Conservation (phyloP, 37 sponge, comb jelly and placozoan species). For the Bolinopsis microptera region DNA sequence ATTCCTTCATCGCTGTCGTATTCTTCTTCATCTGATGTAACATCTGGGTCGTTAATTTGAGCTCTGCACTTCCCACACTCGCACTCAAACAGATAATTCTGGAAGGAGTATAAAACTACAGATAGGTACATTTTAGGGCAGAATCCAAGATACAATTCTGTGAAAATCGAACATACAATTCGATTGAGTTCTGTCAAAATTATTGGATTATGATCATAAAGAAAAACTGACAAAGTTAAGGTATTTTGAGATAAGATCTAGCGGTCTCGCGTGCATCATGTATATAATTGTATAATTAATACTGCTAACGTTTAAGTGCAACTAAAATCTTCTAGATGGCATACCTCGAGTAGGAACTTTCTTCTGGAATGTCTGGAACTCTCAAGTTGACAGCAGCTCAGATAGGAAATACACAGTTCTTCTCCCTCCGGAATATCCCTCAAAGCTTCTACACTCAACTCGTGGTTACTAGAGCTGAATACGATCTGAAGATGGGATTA, state of each 20-base stretch:
- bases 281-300: too few relatives aligned
- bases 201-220: too few relatives aligned
- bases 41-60: constrained; percentile 31
- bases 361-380: constrained; percentile 47
- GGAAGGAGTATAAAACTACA: background rate
- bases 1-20: background rate
- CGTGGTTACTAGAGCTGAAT: background rate
- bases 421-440: background rate
- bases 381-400: constrained; percentile 8
- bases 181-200: background rate
- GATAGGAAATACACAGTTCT: constrained; percentile 58
- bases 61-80: constrained; percentile 17
- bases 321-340: too few relatives aligned
- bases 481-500: background rate
- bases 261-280: too few relatives aligned
- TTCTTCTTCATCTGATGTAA: constrained; percentile 20
- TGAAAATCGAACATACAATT: background rate
- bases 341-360: constrained; percentile 23
- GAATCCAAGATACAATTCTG: background rate
- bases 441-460: background rate
- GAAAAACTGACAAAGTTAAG: too few relatives aligned
- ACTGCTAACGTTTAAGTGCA: too few relatives aligned
- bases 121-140: background rate
- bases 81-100: constrained; percentile 51
- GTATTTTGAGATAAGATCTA: too few relatives aligned